Conservation (phyloP, 2,113 vertebrate genomes). For the Petrocephalus microphthalmus region DNA sequence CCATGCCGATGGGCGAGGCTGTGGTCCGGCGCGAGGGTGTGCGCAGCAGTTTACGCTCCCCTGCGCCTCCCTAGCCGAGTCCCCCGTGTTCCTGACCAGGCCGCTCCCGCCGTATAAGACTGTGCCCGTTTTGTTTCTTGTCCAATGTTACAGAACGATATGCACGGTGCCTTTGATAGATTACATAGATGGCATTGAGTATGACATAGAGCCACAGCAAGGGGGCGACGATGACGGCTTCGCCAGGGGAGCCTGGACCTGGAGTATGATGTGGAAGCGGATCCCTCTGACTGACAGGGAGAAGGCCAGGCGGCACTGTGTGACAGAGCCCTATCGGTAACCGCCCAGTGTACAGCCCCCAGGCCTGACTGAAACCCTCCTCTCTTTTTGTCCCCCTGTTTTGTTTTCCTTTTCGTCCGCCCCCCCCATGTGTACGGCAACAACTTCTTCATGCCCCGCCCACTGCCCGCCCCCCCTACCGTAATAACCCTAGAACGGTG, state of each 20-base stretch:
- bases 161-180: constrained; percentile 99
- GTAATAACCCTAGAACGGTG: constrained; percentile 72
- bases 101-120: not conserved
- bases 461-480: constrained; percentile 38
- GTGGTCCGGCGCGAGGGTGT: no score
- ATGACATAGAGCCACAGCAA: constrained; percentile 96
- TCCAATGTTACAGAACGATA: constrained; percentile 82
- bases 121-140: constrained; percentile 29
- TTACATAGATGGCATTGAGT: constrained; percentile 99
- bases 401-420: constrained; percentile 39
- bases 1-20: not conserved
- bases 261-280: constrained; percentile 97
- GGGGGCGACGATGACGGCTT: constrained; percentile 96
- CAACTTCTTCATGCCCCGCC: constrained; percentile 2
- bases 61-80: not conserved
- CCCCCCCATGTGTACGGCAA: constrained; percentile 36
- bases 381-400: constrained; percentile 37
- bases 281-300: constrained; percentile 88
- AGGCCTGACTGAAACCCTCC: constrained; percentile 55
- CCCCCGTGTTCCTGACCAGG: not conserved
- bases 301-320: constrained; percentile 86
- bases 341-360: constrained; percentile 44
- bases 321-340: constrained; percentile 96
- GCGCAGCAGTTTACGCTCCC: no score
- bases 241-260: constrained; percentile 97